phyloP scores from a whole-genome alignment of 2,113 vertebrate genomes.

The Gila orcuttii region DNA sequence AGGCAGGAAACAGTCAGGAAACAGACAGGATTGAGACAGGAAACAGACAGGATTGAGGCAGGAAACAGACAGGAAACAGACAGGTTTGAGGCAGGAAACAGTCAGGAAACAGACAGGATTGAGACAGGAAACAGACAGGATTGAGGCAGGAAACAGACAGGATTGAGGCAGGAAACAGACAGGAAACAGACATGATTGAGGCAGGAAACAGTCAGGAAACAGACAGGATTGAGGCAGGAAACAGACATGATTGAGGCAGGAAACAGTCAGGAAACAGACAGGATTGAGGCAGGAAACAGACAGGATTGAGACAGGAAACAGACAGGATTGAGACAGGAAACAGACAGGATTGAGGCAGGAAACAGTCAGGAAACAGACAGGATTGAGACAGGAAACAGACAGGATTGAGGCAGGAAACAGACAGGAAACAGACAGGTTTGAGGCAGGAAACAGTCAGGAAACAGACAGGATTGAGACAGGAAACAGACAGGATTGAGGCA shows the following conservation, averaged over 20 bases:
- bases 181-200: too few relatives aligned
- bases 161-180: too few relatives aligned
- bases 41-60: too few relatives aligned
- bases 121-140: too few relatives aligned
- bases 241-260: too few relatives aligned
- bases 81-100: too few relatives aligned
- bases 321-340: neutral
- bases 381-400: neutral
- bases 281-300: neutral
- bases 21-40: too few relatives aligned
- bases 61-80: too few relatives aligned
- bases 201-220: neutral
- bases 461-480: too few relatives aligned
- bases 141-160: too few relatives aligned
- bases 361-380: rapidly evolving
- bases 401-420: neutral
- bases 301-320: neutral
- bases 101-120: too few relatives aligned
- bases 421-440: neutral
- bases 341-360: rapidly evolving
- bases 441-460: neutral
- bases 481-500: neutral
- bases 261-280: neutral
- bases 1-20: too few relatives aligned
- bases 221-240: neutral